A percentile compares a stretch with the other conserved stretches of the same genome.
These are phyloP conservation scores for Prionace glauca DNA, from an alignment of 2,797 vertebrate genomes.

Conservation along the genomic window DNA sequence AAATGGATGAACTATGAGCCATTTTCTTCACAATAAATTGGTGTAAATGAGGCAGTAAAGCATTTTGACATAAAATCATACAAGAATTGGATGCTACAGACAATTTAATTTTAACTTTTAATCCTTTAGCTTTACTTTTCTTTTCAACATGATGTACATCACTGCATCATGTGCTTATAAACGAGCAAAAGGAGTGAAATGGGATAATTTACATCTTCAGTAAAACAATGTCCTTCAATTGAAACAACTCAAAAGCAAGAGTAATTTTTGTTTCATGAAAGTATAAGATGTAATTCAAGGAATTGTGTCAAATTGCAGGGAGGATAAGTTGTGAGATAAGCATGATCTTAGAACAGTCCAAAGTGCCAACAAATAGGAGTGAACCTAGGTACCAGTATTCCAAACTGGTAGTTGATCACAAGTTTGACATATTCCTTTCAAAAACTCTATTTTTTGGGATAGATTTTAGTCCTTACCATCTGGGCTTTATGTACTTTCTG, in stretches of 20 bases:
- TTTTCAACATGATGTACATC: not conserved
- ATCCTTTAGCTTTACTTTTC: not conserved
- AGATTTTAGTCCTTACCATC: not conserved
- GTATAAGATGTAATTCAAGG: not conserved
- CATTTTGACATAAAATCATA: not conserved
- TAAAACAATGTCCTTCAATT: conserved; percentile 2
- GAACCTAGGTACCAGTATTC: not conserved
- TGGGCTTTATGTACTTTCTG: not conserved
- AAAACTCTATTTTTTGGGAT: not conserved
- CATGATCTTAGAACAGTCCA: not conserved
- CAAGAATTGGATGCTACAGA: not conserved
- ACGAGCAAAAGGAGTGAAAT: not conserved
- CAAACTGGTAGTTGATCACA: not conserved
- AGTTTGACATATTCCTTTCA: not conserved
- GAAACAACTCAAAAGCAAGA: not conserved
- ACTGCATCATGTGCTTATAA: not conserved
- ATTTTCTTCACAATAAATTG: not conserved
- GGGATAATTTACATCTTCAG: not conserved
- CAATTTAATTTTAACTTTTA: no score
- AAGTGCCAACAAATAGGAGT: not conserved
- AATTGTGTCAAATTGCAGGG: not conserved
- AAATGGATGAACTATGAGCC: not conserved
- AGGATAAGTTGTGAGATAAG: not conserved
- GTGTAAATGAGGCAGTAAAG: not conserved
- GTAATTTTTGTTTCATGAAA: not conserved